Conservation (phyloP, 2,888 invertebrate genomes). For the Epinotia brunnichana region DNA sequence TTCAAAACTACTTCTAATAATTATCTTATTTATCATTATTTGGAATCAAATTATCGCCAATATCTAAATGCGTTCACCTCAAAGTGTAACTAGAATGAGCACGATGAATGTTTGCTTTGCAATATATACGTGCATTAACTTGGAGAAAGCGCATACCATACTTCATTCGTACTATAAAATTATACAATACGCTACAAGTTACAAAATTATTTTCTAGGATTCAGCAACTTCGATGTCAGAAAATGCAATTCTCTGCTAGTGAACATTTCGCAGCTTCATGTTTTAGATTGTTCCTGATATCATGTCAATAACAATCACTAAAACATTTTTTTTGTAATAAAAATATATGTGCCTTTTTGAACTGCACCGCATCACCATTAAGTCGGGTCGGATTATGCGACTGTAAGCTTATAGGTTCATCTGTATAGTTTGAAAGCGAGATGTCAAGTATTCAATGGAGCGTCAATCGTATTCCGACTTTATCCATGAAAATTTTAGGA, state of each 20-base stretch:
- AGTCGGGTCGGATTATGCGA: constrained; percentile 72
- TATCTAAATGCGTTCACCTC: constrained; percentile 32
- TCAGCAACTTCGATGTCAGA: not conserved
- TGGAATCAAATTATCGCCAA: constrained; percentile 31
- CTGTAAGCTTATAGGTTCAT: constrained; percentile 67
- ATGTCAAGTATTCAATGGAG: constrained; percentile 64
- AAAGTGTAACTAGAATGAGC: constrained; percentile 43
- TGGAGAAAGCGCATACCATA: constrained; percentile 52
- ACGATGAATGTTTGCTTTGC: constrained; percentile 51
- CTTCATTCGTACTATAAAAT: not conserved
- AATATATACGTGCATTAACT: constrained; percentile 51
- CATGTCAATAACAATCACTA: not conserved
- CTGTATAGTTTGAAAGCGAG: constrained; percentile 61
- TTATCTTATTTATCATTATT: constrained; percentile 36
- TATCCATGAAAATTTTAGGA: constrained; percentile 80
- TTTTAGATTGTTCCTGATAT: not conserved
- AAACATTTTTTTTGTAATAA: constrained; percentile 41
- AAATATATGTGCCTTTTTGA: constrained; percentile 47
- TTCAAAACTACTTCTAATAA: not conserved
- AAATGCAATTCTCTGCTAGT: not conserved
- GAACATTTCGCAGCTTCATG: not conserved
- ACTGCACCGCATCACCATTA: constrained; percentile 59
- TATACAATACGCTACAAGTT: constrained; percentile 10
- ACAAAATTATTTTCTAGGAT: not conserved
- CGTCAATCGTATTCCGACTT: constrained; percentile 73